phyloP scores from a whole-genome alignment of 2,888 invertebrate genomes.

The Rhamnusium bicolor region DNA sequence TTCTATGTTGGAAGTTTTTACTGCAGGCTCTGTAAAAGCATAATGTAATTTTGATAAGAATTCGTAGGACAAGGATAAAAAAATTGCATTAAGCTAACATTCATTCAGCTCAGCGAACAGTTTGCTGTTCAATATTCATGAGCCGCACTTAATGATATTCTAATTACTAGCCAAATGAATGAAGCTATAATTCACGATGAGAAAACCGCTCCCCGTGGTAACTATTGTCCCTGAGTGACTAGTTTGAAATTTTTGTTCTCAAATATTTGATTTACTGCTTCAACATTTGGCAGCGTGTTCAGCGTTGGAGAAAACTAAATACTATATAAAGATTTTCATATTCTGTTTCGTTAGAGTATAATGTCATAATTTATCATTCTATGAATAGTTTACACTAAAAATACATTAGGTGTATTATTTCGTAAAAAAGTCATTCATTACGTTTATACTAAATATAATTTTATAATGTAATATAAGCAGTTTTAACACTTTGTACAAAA shows the following conservation, averaged over 20 bases:
- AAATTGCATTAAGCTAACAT: constrained; percentile 2
- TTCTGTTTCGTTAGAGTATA: background rate
- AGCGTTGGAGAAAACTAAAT: background rate
- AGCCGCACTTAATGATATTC: constrained; percentile 61
- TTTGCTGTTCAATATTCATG: constrained; percentile 57
- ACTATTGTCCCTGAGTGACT: constrained; percentile 47
- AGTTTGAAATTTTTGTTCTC: constrained; percentile 48
- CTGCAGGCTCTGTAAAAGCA: background rate
- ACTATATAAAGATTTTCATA: background rate
- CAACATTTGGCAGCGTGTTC: background rate
- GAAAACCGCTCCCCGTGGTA: constrained; percentile 32
- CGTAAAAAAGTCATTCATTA: background rate
- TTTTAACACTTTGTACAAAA: too few relatives aligned
- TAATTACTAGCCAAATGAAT: constrained; percentile 60
- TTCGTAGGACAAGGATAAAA: background rate
- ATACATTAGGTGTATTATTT: background rate
- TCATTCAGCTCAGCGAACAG: constrained; percentile 1
- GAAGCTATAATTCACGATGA: constrained; percentile 56
- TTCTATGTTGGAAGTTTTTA: too few relatives aligned
- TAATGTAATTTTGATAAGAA: constrained; percentile 22
- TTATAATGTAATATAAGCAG: too few relatives aligned
- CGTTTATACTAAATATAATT: too few relatives aligned
- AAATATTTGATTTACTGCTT: background rate
- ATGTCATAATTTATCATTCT: background rate
- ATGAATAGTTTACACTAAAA: background rate